Base-by-base conservation (phyloP, 1,140 invertebrate genomes). In the Laupala kohalensis region DNA sequence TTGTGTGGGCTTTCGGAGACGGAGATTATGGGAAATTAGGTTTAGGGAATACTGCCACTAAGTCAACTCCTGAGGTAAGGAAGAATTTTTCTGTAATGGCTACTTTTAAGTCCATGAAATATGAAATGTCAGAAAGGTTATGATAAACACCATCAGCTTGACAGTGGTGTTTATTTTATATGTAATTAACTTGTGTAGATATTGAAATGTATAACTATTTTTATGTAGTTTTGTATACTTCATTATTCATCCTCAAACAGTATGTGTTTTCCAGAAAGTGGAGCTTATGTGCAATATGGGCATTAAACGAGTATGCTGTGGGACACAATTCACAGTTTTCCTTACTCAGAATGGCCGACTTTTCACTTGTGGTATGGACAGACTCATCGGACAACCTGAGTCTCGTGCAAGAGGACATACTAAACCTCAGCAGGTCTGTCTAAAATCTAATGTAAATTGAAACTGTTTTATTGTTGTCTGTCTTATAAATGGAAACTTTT, bases 1-100 rank as follows among this genome's bases (percentile, higher is more conserved):
- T 77, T n/a, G 86, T 87, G 0, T 90, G 86, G 86, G 81, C 86
- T 4, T 90, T 89, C 80, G 88, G 88, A 3, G 88, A 89, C 80
- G 86, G 87, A 5, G 87, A 88, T 75, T 87, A 86, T 80, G 88
- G 88, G 12, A 88, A 89, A 78, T 78, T 88, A 27, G 88, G 87
- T 9, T 78, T 87, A 27, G 87, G 87, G 64, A 83, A 85, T 77
- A 83, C 82, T 13, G 81, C 80, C 13, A 83, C 84, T 26, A 86
- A 85, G 73, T 81, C 83, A 12, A 81, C 79, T n/a, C 85, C 85
- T 15, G 78, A 81, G 74, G 80, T 79, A 69, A n/a, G n/a, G n/a
- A n/a, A n/a, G n/a, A n/a, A n/a, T n/a, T n/a, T n/a, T n/a, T n/a
- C n/a, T n/a, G n/a, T n/a, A n/a, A n/a, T n/a, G n/a, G n/a, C n/a